A percentile compares a stretch with the other conserved stretches of the same genome.
Conservation (phyloP, 2,113 vertebrate genomes). For the Patagioenas fasciata region DNA sequence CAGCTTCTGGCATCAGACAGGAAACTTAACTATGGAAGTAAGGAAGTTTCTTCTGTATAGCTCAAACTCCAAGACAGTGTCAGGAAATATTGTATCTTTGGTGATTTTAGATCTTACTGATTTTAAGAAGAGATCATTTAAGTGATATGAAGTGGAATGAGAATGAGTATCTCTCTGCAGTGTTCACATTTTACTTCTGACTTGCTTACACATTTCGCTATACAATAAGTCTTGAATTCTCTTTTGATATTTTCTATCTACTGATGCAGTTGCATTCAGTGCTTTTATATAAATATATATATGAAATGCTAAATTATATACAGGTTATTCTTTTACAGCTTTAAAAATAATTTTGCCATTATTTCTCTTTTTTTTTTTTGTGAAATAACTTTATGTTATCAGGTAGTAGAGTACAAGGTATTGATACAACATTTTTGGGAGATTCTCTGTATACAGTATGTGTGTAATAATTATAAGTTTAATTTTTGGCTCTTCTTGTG, state of each 20-base stretch:
- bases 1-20: slow-evolving; percentile 74
- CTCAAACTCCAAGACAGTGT: slow-evolving; percentile 60
- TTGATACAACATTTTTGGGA: background rate
- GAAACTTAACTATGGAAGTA: slow-evolving; percentile 75
- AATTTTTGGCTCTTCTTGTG: slow-evolving; percentile 31
- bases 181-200: background rate
- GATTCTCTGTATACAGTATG: background rate
- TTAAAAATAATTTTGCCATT: slow-evolving; percentile 12
- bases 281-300: background rate
- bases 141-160: background rate
- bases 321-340: background rate
- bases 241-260: background rate
- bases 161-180: background rate
- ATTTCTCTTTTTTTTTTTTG: background rate
- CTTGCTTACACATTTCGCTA: background rate
- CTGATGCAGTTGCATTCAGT: background rate
- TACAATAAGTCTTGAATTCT: slow-evolving; percentile 5
- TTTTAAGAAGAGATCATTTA: slow-evolving; percentile 53
- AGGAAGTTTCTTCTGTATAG: slow-evolving; percentile 77
- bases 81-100: slow-evolving; percentile 67
- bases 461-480: background rate
- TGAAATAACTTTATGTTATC: background rate
- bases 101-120: slow-evolving; percentile 50
- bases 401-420: background rate
- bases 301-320: background rate